Conservation (phyloP, 2,113 vertebrate genomes). For the Larimichthys crocea region DNA sequence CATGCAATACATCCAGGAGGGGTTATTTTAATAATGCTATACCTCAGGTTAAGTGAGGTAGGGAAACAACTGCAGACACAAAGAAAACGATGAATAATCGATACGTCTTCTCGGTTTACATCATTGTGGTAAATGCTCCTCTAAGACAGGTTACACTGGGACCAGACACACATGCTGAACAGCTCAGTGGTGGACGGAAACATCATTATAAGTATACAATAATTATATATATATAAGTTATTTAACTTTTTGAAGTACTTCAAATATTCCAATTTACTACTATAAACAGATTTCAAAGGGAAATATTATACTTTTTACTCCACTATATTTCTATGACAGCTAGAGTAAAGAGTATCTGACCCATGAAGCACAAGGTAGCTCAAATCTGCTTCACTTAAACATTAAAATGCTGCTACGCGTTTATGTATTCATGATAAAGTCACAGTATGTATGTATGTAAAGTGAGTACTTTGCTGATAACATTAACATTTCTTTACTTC, state of each 20-base stretch:
- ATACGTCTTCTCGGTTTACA: conserved; percentile 63
- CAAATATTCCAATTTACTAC: no score
- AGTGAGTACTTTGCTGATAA: background rate
- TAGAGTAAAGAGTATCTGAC: background rate
- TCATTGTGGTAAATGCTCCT: conserved; percentile 33
- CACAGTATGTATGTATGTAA: background rate
- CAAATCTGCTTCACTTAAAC: background rate
- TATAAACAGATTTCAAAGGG: no score
- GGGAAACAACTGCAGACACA: conserved; percentile 28
- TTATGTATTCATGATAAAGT: background rate
- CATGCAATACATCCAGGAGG: background rate
- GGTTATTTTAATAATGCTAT: background rate
- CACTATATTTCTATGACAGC: background rate
- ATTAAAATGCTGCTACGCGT: background rate
- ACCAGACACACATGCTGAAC: background rate
- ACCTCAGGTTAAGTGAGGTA: conserved; percentile 14
- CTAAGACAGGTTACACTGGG: conserved; percentile 9
- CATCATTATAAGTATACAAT: no score
- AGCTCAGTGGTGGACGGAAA: background rate
- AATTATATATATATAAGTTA: no score
- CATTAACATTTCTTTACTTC: background rate
- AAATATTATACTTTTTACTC: background rate
- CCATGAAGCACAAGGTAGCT: no score
- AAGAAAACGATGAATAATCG: conserved; percentile 70
- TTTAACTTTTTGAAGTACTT: no score